phyloP scores from a whole-genome alignment of 2,113 vertebrate genomes.

The Thermophis baileyi region DNA sequence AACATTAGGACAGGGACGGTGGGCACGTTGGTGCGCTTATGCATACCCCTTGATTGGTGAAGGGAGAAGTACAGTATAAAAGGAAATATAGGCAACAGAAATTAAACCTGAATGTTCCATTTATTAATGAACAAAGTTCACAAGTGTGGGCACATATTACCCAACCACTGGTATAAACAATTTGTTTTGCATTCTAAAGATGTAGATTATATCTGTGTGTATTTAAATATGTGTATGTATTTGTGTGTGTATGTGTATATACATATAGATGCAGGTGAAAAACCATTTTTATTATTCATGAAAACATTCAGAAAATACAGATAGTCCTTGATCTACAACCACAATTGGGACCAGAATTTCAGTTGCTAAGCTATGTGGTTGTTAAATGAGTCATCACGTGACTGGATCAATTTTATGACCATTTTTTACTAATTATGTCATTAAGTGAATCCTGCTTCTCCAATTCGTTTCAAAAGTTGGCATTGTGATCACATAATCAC shows the following conservation, averaged over 20 bases:
- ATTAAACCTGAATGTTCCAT: not conserved
- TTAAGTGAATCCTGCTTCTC: not conserved
- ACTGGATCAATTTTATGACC: no score
- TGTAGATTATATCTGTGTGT: not conserved
- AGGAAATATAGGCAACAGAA: not conserved
- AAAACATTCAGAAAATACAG: not conserved
- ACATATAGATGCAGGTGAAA: not conserved
- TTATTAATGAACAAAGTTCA: not conserved
- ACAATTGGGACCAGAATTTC: not conserved
- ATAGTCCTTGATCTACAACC: not conserved
- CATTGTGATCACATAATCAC: not conserved
- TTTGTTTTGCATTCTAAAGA: not conserved
- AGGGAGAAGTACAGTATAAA: not conserved
- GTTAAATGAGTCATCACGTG: not conserved
- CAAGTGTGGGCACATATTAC: not conserved
- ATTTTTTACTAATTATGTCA: not conserved
- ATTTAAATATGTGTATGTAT: not conserved
- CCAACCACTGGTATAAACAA: not conserved
- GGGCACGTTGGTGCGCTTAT: no score
- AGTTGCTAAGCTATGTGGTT: not conserved
- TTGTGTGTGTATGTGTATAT: not conserved
- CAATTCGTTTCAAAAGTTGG: not conserved
- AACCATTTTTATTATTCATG: not conserved
- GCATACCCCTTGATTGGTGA: not conserved
- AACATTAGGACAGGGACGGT: no score